phyloP scores from a whole-genome alignment of 2,113 vertebrate species.

The Delphinapterus leucas region DNA sequence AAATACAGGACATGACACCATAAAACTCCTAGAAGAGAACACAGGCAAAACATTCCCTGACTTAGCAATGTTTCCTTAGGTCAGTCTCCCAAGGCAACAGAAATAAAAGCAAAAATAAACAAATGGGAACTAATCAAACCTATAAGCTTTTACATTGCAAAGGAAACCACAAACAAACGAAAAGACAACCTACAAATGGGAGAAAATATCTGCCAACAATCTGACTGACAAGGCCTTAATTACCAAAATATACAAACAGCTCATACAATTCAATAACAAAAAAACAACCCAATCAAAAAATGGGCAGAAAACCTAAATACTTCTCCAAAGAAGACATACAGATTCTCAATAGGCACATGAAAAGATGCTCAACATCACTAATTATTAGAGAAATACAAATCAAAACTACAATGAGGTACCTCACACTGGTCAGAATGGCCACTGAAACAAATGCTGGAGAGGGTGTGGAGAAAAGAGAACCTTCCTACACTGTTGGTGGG shows the following conservation, averaged over 20 bases:
- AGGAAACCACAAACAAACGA: background rate
- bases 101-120: background rate
- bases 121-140: background rate
- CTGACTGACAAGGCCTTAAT: background rate
- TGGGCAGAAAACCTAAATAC: background rate
- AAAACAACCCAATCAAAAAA: background rate
- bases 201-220: background rate
- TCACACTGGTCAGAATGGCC: background rate
- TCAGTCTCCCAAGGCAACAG: background rate
- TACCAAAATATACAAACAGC: background rate
- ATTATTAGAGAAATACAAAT: background rate
- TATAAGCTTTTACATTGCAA: background rate
- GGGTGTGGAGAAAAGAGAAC: background rate
- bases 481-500: background rate
- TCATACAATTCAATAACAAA: background rate
- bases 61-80: background rate
- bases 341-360: background rate
- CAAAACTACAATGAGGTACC: background rate
- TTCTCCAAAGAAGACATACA: background rate
- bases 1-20: background rate
- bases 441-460: background rate
- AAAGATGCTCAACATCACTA: background rate
- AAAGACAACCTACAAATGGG: background rate
- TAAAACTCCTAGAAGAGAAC: background rate
- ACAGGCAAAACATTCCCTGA: background rate